Percentiles rank a stretch among this genome's conserved stretches.
Conservation (phyloP, 1,140 invertebrate species). For the Hylaeus anthracinus region DNA sequence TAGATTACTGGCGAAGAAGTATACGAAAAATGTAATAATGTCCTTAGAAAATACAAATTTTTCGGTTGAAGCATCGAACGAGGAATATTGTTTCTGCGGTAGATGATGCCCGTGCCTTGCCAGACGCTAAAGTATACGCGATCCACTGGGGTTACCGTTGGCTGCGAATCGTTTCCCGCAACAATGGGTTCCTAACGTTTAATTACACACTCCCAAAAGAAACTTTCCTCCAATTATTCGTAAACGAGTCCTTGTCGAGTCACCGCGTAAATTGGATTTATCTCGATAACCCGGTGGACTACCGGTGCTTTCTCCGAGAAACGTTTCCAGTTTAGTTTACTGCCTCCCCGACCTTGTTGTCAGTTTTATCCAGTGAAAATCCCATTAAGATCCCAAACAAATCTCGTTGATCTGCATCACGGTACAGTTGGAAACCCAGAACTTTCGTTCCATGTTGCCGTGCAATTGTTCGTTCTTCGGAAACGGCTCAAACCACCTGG, state of each 20-base stretch:
- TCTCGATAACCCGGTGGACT: background rate
- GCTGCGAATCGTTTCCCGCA: background rate
- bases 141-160: background rate
- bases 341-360: background rate
- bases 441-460: slow-evolving; percentile 30
- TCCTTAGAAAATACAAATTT: too few relatives aligned
- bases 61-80: too few relatives aligned
- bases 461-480: slow-evolving; percentile 16
- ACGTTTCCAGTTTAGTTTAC: slow-evolving; percentile 15
- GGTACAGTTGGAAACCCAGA: background rate
- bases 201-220: background rate
- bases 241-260: background rate
- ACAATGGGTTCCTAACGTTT: background rate
- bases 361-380: slow-evolving; percentile 14
- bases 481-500: too few relatives aligned
- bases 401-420: slow-evolving; percentile 10
- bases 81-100: background rate
- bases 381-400: slow-evolving; percentile 11
- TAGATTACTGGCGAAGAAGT: too few relatives aligned
- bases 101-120: background rate
- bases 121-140: background rate
- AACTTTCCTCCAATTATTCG: slow-evolving; percentile 31
- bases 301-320: background rate
- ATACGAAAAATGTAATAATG: too few relatives aligned
- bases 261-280: slow-evolving; percentile 26